Percentiles rank a stretch among this genome's conserved stretches.
phyloP scores from a whole-genome alignment of 2,113 vertebrate species.

The Trematomus loennbergii region DNA sequence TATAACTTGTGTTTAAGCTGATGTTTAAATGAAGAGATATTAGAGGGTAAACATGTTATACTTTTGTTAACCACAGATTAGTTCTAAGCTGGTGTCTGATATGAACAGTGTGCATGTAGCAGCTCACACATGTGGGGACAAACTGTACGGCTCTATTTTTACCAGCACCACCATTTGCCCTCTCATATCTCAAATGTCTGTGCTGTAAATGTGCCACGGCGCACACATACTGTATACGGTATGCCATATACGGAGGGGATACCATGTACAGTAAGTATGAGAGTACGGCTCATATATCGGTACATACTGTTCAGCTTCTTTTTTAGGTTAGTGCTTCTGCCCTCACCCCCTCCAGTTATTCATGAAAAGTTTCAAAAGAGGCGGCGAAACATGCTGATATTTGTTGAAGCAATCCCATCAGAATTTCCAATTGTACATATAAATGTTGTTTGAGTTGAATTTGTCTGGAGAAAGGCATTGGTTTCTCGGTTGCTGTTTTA shows the following conservation, averaged over 20 bases:
- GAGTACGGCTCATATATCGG: background rate
- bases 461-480: too few species aligned
- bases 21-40: background rate
- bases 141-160: conserved; percentile 34
- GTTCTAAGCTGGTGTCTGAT: background rate
- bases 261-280: background rate
- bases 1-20: background rate
- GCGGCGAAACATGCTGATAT: background rate
- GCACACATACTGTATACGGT: too few species aligned
- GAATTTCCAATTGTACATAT: background rate
- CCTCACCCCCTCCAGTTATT: too few species aligned
- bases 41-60: background rate
- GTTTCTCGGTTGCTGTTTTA: too few species aligned
- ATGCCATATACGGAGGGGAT: background rate
- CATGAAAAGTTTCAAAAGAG: background rate
- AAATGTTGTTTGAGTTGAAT: background rate
- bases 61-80: background rate
- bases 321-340: background rate
- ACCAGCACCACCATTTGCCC: background rate
- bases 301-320: conserved; percentile 12
- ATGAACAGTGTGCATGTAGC: background rate
- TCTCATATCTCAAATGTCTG: background rate
- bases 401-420: background rate
- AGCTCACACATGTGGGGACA: conserved; percentile 5
- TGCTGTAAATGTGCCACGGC: background rate